Percentiles rank a stretch among this genome's conserved stretches.
Evolutionary conservation across 2,797 vertebrate genomes (phyloP).

Genomic region (Hyperoplus lanceolatus): DNA sequence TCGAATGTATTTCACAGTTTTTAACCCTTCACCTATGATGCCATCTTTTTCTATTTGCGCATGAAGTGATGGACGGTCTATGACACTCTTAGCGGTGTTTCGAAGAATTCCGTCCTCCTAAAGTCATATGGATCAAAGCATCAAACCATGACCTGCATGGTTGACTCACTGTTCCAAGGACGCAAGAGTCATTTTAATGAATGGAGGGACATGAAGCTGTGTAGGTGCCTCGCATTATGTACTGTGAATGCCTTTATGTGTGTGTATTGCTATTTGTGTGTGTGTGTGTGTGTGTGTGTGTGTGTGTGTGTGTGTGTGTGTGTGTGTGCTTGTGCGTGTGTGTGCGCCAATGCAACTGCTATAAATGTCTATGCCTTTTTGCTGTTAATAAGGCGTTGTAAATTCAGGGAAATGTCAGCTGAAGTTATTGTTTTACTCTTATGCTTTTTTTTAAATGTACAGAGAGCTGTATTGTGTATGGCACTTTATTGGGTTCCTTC

Average conservation of each 20-base stretch:
- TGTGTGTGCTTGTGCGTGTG: background rate
- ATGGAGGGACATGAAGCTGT: background rate
- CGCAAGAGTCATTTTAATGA: background rate
- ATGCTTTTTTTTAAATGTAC: conserved; percentile 47
- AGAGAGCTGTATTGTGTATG: conserved; percentile 40
- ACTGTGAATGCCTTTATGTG: conserved; percentile 52
- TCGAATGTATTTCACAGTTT: background rate
- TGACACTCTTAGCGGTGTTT: background rate
- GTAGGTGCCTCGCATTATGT: conserved; percentile 7
- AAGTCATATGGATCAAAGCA: background rate
- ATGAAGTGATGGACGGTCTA: conserved; percentile 56
- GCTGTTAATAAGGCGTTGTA: conserved; percentile 31
- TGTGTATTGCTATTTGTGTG: conserved; percentile 58
- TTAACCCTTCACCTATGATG: background rate
- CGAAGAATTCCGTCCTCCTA: background rate
- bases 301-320: too few relatives aligned
- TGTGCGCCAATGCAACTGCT: conserved; percentile 16
- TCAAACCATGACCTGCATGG: background rate
- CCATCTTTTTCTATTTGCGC: background rate
- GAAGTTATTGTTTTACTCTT: conserved; percentile 3
- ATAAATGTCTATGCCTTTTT: conserved; percentile 43
- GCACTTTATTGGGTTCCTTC: conserved; percentile 28
- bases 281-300: too few relatives aligned
- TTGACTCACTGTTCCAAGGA: conserved; percentile 28
- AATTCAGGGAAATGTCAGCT: conserved; percentile 64